Evolutionary conservation across 2,797 vertebrate genomes (phyloP).

Genomic region (Sebastes taczanowskii): DNA sequence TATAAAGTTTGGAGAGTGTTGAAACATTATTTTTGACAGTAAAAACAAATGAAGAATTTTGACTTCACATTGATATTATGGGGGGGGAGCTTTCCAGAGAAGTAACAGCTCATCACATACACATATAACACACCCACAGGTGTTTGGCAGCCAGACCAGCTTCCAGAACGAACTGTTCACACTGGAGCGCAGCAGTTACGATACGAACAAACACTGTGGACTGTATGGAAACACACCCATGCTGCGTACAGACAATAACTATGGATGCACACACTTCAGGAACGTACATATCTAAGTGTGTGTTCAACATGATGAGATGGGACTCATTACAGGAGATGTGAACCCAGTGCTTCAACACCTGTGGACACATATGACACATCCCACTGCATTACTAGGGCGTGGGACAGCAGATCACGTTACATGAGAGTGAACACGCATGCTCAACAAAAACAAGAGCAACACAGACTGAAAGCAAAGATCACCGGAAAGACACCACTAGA

Average conservation of each 20-base stretch:
- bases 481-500: background rate
- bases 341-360: background rate
- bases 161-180: conserved; percentile 66
- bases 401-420: conserved; percentile 12
- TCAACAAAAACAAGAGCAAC: background rate
- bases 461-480: background rate
- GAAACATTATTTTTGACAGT: background rate
- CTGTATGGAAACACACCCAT: background rate
- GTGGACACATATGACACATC: conserved; percentile 9
- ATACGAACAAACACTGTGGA: conserved; percentile 37
- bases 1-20: background rate
- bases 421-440: background rate
- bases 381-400: background rate
- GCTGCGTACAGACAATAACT: background rate
- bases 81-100: conserved; percentile 75
- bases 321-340: background rate
- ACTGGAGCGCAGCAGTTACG: conserved; percentile 30
- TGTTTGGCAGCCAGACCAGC: conserved; percentile 56
- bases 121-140: conserved; percentile 34
- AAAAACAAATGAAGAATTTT: background rate
- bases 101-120: conserved; percentile 71
- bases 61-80: background rate
- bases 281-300: background rate
- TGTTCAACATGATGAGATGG: conserved; percentile 6
- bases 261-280: background rate